Evolutionary conservation across 2,113 vertebrate genomes (phyloP).

Genomic region (Microcebus murinus): DNA sequence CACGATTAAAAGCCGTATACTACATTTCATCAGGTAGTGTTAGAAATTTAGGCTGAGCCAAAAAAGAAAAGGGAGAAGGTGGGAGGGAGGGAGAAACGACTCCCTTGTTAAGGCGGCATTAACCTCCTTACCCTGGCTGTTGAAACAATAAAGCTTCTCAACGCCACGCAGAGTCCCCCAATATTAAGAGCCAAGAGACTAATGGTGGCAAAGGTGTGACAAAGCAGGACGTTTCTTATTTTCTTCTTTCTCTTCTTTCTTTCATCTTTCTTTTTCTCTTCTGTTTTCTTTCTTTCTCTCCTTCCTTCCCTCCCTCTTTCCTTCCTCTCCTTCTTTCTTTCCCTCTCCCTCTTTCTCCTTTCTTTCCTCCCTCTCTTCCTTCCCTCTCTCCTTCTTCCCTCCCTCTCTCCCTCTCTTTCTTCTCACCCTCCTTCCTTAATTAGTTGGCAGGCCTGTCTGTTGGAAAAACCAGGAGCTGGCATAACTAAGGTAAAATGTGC

Average conservation of each 20-base stretch:
- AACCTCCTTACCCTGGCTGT: constrained; percentile 81
- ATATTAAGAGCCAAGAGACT: not conserved
- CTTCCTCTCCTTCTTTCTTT: not conserved
- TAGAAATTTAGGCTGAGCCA: constrained; percentile 87
- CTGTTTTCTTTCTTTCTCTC: not conserved
- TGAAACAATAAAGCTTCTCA: constrained; percentile 76
- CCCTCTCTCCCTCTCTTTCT: rapidly evolving
- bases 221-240: not conserved
- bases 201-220: not conserved
- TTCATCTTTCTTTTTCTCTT: not conserved
- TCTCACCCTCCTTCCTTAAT: not conserved
- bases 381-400: rapidly evolving
- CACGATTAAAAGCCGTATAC: constrained; percentile 89
- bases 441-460: not conserved
- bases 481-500: not conserved
- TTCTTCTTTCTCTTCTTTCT: rapidly evolving
- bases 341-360: rapidly evolving
- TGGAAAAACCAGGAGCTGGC: not conserved
- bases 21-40: constrained; percentile 86
- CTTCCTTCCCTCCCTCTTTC: not conserved
- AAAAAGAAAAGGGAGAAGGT: constrained; percentile 72
- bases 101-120: constrained; percentile 82
- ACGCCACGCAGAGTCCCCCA: not conserved
- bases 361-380: rapidly evolving
- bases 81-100: constrained; percentile 40